These are phyloP conservation scores for Tachysurus vachellii DNA, from an alignment of 2,113 vertebrate species.

Conservation along the genomic window DNA sequence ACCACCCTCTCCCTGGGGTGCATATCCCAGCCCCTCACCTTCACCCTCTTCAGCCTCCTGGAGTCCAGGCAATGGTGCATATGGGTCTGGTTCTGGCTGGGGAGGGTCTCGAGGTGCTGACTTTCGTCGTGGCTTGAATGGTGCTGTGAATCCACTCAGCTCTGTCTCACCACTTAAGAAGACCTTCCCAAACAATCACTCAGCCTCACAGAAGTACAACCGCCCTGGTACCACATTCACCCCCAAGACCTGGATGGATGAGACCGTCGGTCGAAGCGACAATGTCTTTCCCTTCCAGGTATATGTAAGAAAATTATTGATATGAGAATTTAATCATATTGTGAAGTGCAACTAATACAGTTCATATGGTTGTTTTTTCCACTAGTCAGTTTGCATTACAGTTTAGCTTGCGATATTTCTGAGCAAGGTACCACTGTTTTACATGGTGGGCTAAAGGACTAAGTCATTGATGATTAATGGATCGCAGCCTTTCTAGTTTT, in stretches of 20 bases:
- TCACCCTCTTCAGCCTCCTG: slow-evolving; percentile 95
- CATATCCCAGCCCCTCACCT: slow-evolving; percentile 96
- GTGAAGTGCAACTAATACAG: neutral
- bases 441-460: slow-evolving; percentile 42
- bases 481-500: slow-evolving; percentile 62
- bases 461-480: slow-evolving; percentile 68
- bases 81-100: slow-evolving; percentile 81
- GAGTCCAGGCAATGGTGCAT: slow-evolving; percentile 92
- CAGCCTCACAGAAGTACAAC: slow-evolving; percentile 95
- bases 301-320: slow-evolving; percentile 59
- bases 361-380: neutral
- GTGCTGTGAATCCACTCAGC: slow-evolving; percentile 94
- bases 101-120: slow-evolving; percentile 95
- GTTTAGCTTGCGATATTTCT: slow-evolving; percentile 8
- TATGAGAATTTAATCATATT: neutral
- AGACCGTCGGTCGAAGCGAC: slow-evolving; percentile 90
- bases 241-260: slow-evolving; percentile 98
- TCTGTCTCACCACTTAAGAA: slow-evolving; percentile 99
- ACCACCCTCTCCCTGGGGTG: slow-evolving; percentile 97
- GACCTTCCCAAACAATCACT: slow-evolving; percentile 97
- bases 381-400: neutral
- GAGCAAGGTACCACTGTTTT: slow-evolving; percentile 18
- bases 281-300: slow-evolving; percentile 99
- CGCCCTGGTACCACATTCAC: slow-evolving; percentile 93
- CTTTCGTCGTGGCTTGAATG: slow-evolving; percentile 92